A percentile compares a stretch with the other conserved stretches of the same genome.
Evolutionary conservation across 2,113 vertebrate species (phyloP).

Genomic region (Vidua chalybeata): DNA sequence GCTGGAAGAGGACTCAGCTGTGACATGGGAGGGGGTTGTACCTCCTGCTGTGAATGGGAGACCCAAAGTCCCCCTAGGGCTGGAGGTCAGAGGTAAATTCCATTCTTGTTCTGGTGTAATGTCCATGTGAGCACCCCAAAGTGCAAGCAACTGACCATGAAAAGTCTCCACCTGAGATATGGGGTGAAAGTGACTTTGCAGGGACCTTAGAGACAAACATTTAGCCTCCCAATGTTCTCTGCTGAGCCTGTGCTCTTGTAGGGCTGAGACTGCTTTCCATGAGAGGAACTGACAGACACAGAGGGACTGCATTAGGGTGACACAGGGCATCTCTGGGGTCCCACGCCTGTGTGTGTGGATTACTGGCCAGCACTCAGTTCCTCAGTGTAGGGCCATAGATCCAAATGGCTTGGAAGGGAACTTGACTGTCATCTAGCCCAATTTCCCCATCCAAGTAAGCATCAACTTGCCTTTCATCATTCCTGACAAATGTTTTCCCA

Average conservation of each 20-base stretch:
- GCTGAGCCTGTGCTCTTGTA: not conserved
- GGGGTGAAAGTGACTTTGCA: not conserved
- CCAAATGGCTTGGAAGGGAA: not conserved
- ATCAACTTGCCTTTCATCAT: not conserved
- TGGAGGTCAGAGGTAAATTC: not conserved
- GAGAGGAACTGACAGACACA: not conserved
- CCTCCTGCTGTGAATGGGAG: not conserved
- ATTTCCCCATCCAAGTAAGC: not conserved
- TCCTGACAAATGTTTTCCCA: conserved; percentile 9
- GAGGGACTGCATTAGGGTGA: not conserved
- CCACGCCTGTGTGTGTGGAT: not conserved
- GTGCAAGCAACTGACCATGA: not conserved
- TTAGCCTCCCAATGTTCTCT: not conserved
- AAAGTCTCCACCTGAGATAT: not conserved
- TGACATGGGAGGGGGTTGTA: not conserved
- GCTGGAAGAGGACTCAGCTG: not conserved
- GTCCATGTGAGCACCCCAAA: not conserved
- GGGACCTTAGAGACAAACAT: not conserved
- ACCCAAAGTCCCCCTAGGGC: not conserved
- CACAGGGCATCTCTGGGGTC: not conserved
- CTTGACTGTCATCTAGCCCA: not conserved
- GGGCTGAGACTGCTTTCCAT: not conserved
- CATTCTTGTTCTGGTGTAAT: not conserved
- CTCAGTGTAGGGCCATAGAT: not conserved
- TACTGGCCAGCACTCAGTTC: not conserved